Conservation (phyloP, 1,140 invertebrate genomes). For the Trichonephila inaurata region DNA sequence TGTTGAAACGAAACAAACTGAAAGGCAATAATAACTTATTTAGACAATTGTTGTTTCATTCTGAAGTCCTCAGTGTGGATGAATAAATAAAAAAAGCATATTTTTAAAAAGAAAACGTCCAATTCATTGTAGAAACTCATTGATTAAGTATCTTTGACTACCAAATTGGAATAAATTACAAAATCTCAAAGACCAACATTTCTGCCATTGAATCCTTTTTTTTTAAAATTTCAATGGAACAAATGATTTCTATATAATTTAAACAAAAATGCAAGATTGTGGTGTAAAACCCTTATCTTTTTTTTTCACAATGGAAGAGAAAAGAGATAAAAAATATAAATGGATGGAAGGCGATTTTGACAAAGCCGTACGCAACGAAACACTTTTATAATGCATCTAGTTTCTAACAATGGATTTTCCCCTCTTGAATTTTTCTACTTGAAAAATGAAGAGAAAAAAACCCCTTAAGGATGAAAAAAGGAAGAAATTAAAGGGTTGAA, state of each 20-base stretch:
- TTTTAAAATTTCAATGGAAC: neutral
- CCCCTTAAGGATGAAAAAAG: neutral
- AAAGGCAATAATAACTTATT: too few species aligned
- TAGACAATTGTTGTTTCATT: too few species aligned
- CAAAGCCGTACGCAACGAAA: constrained; percentile 15
- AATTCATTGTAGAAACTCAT: neutral
- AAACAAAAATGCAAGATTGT: neutral
- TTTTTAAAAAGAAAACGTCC: too few species aligned
- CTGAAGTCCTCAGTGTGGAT: too few species aligned
- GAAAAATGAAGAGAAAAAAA: constrained; percentile 34
- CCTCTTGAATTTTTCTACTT: constrained; percentile 22
- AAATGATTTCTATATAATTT: neutral
- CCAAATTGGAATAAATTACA: too few species aligned
- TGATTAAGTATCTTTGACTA: neutral
- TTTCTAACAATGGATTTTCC: constrained; percentile 24
- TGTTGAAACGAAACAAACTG: too few species aligned
- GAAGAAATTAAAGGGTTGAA: constrained; percentile 30
- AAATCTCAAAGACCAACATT: too few species aligned
- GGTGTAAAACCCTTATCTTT: neutral
- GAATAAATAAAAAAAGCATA: too few species aligned
- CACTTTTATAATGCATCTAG: constrained; percentile 13
- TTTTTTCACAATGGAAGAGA: neutral
- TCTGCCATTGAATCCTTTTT: neutral
- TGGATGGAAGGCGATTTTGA: neutral
- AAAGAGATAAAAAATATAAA: constrained; percentile 18